phyloP scores from a whole-genome alignment of 1,140 invertebrate genomes.

The Drosophila busckii region DNA sequence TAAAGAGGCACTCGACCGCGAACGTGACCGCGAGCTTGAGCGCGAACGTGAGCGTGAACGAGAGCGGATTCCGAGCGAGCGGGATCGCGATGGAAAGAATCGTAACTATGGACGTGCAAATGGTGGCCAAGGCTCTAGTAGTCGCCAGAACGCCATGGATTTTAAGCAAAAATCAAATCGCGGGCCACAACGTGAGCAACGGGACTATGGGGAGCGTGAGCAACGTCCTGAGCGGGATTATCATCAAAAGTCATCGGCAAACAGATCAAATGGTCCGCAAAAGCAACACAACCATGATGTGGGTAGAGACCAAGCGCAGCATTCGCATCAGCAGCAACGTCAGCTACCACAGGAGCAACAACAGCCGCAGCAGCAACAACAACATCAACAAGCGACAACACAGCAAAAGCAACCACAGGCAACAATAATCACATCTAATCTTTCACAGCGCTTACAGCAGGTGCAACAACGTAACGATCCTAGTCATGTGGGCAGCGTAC shows the following conservation, averaged over 20 bases:
- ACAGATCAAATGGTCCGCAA: conserved; percentile 33
- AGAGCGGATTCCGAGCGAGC: conserved; percentile 34
- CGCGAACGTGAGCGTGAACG: conserved; percentile 33
- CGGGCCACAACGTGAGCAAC: conserved; percentile 26
- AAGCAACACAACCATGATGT: conserved; percentile 43
- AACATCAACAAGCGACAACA: conserved; percentile 34
- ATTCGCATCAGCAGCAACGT: conserved; percentile 3
- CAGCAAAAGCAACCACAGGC: conserved; percentile 27
- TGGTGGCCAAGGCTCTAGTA: conserved; percentile 25
- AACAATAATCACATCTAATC: conserved; percentile 50
- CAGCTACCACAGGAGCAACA: conserved; percentile 9
- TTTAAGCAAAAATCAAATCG: conserved; percentile 54
- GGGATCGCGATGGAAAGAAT: conserved; percentile 43
- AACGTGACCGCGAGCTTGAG: conserved; percentile 38
- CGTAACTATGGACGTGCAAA: conserved; percentile 47
- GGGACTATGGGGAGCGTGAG: conserved; percentile 40
- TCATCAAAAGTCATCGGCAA: conserved; percentile 18
- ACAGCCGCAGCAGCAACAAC: conserved; percentile 26
- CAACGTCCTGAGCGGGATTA: conserved; percentile 27
- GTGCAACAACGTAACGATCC: conserved; percentile 76
- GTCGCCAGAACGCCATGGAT: conserved; percentile 56
- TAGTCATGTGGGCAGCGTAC: conserved; percentile 74
- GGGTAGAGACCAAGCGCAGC: conserved; percentile 4
- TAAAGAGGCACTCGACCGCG: conserved; percentile 35
- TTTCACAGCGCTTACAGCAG: conserved; percentile 69